Conservation (phyloP, 2,797 vertebrate species). For the Megaceryle alcyon region DNA sequence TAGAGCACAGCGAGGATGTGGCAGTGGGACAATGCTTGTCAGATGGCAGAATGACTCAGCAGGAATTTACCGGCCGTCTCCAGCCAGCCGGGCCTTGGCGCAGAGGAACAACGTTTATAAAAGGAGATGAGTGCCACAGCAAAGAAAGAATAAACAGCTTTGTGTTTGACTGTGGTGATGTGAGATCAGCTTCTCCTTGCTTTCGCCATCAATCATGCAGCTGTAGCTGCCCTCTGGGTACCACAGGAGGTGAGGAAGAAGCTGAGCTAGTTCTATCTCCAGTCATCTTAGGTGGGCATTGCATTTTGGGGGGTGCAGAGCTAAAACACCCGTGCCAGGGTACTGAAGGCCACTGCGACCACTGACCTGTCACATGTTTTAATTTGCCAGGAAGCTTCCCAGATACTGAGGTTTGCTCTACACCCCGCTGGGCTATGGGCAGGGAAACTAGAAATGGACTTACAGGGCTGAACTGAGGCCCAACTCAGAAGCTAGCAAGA, state of each 20-base stretch:
- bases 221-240: not conserved
- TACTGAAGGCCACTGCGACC: not conserved
- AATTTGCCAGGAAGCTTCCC: not conserved
- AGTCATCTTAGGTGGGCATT: not conserved
- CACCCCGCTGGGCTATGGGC: rapidly evolving
- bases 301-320: not conserved
- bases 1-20: not conserved
- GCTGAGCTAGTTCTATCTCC: not conserved
- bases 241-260: not conserved
- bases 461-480: not conserved
- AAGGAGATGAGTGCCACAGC: not conserved
- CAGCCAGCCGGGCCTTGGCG: not conserved
- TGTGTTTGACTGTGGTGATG: not conserved
- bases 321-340: not conserved
- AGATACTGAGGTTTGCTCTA: not conserved
- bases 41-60: not conserved
- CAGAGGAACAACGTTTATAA: not conserved
- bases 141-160: not conserved
- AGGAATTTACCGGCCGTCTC: not conserved
- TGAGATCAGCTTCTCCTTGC: not conserved
- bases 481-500: not conserved
- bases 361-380: not conserved
- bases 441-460: not conserved
- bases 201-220: not conserved
- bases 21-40: not conserved